A percentile compares a stretch with the other conserved stretches of the same genome.
Evolutionary conservation across 2,888 invertebrate species (phyloP).

Genomic region (Nomada ferruginata): DNA sequence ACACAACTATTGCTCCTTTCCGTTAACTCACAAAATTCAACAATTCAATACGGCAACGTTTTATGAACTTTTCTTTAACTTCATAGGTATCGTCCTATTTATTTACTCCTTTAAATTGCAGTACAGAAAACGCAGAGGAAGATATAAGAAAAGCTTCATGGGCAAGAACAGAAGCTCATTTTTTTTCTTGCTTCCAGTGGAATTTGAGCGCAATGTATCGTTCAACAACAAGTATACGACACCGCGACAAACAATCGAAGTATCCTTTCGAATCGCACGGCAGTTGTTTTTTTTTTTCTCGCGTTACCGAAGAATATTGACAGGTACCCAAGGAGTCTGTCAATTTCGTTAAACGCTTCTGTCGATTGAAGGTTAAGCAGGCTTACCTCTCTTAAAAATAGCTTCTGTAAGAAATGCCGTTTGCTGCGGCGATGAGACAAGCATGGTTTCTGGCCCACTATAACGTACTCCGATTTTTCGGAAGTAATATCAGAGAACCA

Average conservation of each 20-base stretch:
- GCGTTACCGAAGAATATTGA: constrained; percentile 53
- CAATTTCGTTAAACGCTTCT: constrained; percentile 66
- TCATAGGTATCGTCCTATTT: neutral
- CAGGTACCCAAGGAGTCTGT: constrained; percentile 64
- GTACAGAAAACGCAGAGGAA: neutral
- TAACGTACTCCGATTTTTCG: constrained; percentile 79
- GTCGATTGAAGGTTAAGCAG: constrained; percentile 72
- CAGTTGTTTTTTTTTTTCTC: neutral
- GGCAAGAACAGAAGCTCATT: constrained; percentile 50
- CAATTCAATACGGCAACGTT: neutral
- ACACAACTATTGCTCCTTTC: too few relatives aligned
- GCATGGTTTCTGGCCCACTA: constrained; percentile 80
- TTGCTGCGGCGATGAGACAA: constrained; percentile 74
- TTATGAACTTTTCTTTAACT: neutral
- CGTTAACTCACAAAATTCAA: neutral
- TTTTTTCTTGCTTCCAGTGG: constrained; percentile 49
- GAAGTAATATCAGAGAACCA: constrained; percentile 82
- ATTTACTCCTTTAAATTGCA: neutral
- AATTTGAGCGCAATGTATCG: neutral
- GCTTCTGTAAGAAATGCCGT: constrained; percentile 84
- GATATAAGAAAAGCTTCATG: constrained; percentile 1
- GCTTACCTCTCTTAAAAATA: constrained; percentile 87
- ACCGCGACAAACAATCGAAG: neutral
- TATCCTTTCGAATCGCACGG: neutral
- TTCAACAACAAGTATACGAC: neutral